Evolutionary conservation across 2,797 vertebrate genomes (phyloP).

Genomic region (Takifugu ocellatus): DNA sequence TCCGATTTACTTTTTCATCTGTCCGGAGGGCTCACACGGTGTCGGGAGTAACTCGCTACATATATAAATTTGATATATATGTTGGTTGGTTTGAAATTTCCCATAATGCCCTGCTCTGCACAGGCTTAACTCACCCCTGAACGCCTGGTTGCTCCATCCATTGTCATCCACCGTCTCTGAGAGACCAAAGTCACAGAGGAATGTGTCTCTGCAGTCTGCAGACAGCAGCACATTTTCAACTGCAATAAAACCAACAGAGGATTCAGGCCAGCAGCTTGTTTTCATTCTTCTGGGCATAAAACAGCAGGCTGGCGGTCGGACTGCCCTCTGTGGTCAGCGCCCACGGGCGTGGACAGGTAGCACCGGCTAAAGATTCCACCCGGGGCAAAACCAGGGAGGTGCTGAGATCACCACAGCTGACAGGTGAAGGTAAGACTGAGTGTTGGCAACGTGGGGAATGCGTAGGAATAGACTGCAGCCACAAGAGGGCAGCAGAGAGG

Average conservation of each 20-base stretch:
- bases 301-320: constrained; percentile 33
- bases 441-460: no score
- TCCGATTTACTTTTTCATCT: no score
- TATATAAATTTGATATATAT: no score
- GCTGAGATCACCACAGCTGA: no score
- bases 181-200: constrained; percentile 95
- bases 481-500: not conserved
- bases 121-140: constrained; percentile 74
- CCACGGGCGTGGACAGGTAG: no score
- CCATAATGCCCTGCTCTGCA: not conserved
- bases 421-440: no score
- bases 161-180: constrained; percentile 80
- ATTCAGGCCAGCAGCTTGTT: constrained; percentile 49
- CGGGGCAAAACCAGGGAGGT: no score
- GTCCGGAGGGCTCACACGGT: not conserved
- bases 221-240: constrained; percentile 95
- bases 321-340: not conserved
- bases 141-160: constrained; percentile 71
- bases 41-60: not conserved
- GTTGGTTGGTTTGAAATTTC: not conserved
- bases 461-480: no score
- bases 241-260: constrained; percentile 68
- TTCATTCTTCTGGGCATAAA: constrained; percentile 43
- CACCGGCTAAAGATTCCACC: not conserved
- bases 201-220: constrained; percentile 82